Evolutionary conservation across 2,888 invertebrate species (phyloP).

Genomic region (Isoperla grammatica): DNA sequence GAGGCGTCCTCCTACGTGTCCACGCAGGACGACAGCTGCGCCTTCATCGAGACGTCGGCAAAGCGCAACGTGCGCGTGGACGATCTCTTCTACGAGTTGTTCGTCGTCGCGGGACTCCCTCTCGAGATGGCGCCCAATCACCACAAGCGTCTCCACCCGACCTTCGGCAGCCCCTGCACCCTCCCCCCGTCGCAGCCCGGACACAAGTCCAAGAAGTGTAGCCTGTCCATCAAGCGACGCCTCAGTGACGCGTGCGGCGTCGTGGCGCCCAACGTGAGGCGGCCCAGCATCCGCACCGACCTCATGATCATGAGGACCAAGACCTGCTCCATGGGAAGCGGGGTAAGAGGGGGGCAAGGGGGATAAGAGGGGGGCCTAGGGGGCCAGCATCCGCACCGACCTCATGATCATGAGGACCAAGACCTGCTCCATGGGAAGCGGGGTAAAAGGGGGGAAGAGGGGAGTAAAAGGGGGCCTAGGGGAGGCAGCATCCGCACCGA

Average conservation of each 20-base stretch:
- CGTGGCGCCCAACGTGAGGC: slow-evolving; percentile 78
- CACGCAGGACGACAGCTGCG: slow-evolving; percentile 68
- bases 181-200: slow-evolving; percentile 62
- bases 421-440: slow-evolving; percentile 42
- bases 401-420: slow-evolving; percentile 82
- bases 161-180: slow-evolving; percentile 71
- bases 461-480: slow-evolving; percentile 4
- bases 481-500: slow-evolving; percentile 84
- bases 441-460: neutral
- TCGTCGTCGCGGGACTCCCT: slow-evolving; percentile 75
- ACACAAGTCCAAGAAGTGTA: slow-evolving; percentile 65
- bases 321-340: slow-evolving; percentile 43
- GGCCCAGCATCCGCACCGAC: slow-evolving; percentile 84
- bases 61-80: slow-evolving; percentile 75
- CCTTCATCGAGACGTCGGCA: slow-evolving; percentile 78
- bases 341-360: slow-evolving; percentile 16
- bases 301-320: slow-evolving; percentile 82
- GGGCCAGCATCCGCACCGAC: slow-evolving; percentile 84
- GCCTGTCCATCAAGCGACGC: slow-evolving; percentile 73
- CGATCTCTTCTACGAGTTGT: slow-evolving; percentile 78
- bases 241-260: slow-evolving; percentile 84
- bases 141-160: slow-evolving; percentile 67
- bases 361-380: slow-evolving; percentile 7
- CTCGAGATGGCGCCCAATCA: slow-evolving; percentile 86
- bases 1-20: slow-evolving; percentile 74